These are phyloP conservation scores for Sturnus vulgaris DNA, from an alignment of 2,113 vertebrate species.

Conservation along the genomic window DNA sequence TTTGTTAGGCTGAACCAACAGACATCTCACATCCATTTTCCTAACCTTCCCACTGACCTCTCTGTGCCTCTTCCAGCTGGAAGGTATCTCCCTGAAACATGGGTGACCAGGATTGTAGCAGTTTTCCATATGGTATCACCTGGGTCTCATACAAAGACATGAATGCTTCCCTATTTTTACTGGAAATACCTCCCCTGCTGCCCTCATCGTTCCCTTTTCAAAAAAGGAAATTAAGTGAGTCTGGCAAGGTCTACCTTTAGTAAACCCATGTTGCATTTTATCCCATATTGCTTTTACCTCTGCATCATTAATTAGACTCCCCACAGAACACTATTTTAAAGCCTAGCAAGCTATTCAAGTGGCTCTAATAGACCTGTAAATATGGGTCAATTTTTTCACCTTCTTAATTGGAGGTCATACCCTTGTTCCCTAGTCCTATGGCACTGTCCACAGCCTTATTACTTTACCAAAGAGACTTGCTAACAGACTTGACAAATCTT, in stretches of 20 bases:
- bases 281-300: conserved; percentile 54
- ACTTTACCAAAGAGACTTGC: not conserved
- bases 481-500: not conserved
- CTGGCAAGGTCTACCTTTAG: conserved; percentile 46
- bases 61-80: conserved; percentile 17
- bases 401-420: conserved; percentile 14
- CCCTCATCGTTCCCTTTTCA: not conserved
- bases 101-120: conserved; percentile 2
- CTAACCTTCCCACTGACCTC: conserved; percentile 44
- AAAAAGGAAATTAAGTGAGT: conserved; percentile 7
- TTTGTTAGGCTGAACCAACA: not conserved
- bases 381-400: conserved; percentile 30
- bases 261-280: conserved; percentile 52
- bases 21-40: not conserved
- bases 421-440: not conserved
- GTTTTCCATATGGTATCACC: conserved; percentile 52
- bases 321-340: conserved; percentile 21
- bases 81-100: not conserved
- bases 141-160: conserved; percentile 3
- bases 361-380: conserved; percentile 39
- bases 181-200: conserved; percentile 39
- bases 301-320: conserved; percentile 63
- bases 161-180: conserved; percentile 22
- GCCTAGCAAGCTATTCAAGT: conserved; percentile 16
- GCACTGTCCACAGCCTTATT: not conserved